Conservation (phyloP, 2,797 vertebrate species). For the Eulemur albifrons region DNA sequence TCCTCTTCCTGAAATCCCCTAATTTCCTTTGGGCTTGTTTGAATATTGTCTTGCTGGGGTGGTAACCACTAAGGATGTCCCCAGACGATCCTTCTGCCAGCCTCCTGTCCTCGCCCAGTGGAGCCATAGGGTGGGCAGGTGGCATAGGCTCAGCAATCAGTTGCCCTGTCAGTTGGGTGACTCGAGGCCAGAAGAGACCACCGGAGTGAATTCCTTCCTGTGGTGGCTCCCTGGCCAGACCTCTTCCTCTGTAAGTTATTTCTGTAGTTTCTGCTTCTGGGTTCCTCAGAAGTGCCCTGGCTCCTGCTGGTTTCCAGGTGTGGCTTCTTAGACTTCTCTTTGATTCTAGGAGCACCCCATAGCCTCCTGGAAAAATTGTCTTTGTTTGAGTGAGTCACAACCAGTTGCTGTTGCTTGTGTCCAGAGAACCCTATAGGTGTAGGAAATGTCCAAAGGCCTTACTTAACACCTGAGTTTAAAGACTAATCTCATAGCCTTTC, state of each 20-base stretch:
- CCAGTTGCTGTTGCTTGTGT: background rate
- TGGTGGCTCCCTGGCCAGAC: no score
- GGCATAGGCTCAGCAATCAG: accelerated
- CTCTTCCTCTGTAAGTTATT: background rate
- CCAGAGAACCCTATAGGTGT: background rate
- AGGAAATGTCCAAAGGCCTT: background rate
- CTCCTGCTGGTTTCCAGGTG: background rate
- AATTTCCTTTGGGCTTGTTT: background rate
- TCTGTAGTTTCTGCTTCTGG: background rate
- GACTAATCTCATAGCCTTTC: background rate
- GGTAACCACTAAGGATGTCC: background rate
- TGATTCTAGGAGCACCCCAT: background rate
- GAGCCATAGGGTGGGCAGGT: background rate
- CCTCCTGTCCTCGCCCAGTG: background rate
- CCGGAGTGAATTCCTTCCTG: background rate
- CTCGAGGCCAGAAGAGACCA: background rate
- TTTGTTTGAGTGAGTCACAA: background rate
- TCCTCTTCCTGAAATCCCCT: background rate
- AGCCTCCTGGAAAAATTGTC: background rate
- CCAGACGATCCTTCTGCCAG: background rate
- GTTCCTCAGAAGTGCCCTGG: background rate
- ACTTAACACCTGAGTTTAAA: background rate
- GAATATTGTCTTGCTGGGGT: background rate
- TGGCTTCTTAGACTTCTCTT: background rate
- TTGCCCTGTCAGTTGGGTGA: background rate